Percentiles rank a stretch among this genome's conserved stretches.
phyloP scores from a whole-genome alignment of 2,113 vertebrate genomes.

The Lepus americanus region DNA sequence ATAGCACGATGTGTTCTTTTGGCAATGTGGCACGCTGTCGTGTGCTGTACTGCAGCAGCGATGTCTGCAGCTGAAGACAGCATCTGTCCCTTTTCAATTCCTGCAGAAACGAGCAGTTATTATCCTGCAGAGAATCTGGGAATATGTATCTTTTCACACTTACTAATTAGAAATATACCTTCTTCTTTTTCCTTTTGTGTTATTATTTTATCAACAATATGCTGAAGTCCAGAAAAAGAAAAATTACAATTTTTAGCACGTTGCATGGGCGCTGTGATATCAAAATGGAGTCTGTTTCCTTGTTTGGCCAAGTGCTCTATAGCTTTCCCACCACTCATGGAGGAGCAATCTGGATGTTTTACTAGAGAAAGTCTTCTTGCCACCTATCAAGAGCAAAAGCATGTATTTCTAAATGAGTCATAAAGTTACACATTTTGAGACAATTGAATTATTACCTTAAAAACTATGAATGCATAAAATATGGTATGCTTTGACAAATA shows the following conservation, averaged over 20 bases:
- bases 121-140: background rate
- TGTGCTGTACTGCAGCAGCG: conserved; percentile 93
- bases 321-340: conserved; percentile 93
- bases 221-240: conserved; percentile 94
- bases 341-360: conserved; percentile 90
- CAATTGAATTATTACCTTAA: background rate
- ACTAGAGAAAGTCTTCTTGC: conserved; percentile 93
- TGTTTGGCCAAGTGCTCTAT: conserved; percentile 93
- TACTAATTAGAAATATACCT: conserved; percentile 87
- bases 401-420: background rate
- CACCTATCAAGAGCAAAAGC: conserved; percentile 87
- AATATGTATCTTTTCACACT: background rate
- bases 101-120: conserved; percentile 83
- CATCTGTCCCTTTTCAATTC: conserved; percentile 89
- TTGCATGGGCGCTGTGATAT: conserved; percentile 91
- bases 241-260: conserved; percentile 92
- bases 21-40: conserved; percentile 90
- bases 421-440: conserved; percentile 14
- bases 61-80: conserved; percentile 93
- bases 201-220: conserved; percentile 87
- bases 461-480: background rate
- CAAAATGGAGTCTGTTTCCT: conserved; percentile 87
- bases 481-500: conserved; percentile 15
- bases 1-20: conserved; percentile 94
- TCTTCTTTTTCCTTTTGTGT: conserved; percentile 92